A percentile compares a stretch with the other conserved stretches of the same genome.
Conservation (phyloP, 2,797 vertebrate genomes). For the Taenioides sp. region DNA sequence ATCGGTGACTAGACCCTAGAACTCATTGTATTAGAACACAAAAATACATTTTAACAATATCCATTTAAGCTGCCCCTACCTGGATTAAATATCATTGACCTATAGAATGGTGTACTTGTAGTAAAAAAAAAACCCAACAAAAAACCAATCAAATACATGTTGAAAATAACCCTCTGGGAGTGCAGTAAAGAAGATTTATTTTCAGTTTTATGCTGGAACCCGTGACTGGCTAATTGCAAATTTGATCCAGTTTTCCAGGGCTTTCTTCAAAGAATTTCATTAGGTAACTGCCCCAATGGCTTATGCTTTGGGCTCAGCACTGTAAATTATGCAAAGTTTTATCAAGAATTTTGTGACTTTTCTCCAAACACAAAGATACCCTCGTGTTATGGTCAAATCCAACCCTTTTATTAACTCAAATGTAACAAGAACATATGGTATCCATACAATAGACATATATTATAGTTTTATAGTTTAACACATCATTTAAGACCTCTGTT, state of each 20-base stretch:
- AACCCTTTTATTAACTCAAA: background rate
- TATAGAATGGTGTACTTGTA: too few relatives aligned
- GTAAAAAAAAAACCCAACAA: too few relatives aligned
- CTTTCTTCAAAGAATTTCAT: constrained; percentile 77
- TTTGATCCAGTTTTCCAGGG: constrained; percentile 75
- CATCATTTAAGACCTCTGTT: background rate
- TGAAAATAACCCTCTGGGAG: constrained; percentile 8
- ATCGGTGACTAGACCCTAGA: too few relatives aligned
- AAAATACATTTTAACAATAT: too few relatives aligned
- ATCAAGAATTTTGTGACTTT: constrained; percentile 54
- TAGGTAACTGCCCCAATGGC: constrained; percentile 71
- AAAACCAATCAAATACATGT: too few relatives aligned
- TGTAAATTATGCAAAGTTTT: constrained; percentile 80
- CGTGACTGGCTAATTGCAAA: constrained; percentile 74
- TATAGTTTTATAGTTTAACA: background rate
- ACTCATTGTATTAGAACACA: too few relatives aligned
- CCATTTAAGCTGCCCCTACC: too few relatives aligned
- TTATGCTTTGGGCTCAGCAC: constrained; percentile 65
- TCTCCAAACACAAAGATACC: constrained; percentile 43
- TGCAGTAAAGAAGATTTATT: constrained; percentile 46
- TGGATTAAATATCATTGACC: too few relatives aligned
- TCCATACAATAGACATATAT: background rate
- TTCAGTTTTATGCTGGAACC: constrained; percentile 70
- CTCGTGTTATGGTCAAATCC: constrained; percentile 15
- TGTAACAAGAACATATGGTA: background rate